phyloP scores from a whole-genome alignment of 2,888 invertebrate species.

The Ecliptopera silaceata region DNA sequence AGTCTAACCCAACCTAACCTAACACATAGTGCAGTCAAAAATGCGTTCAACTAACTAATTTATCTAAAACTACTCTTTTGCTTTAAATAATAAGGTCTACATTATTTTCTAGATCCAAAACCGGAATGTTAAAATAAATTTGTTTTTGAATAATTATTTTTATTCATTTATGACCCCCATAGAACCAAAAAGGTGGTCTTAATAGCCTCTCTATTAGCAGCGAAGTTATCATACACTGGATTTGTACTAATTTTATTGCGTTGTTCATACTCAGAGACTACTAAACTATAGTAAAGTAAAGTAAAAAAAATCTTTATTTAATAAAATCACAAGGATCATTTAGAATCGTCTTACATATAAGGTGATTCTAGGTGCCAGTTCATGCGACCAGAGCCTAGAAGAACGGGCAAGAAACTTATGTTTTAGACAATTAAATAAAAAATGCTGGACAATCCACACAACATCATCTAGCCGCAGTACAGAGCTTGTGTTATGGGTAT shows the following conservation, averaged over 20 bases:
- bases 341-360: too few species aligned
- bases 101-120: conserved; percentile 7
- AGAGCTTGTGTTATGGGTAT: too few species aligned
- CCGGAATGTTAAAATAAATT: conserved; percentile 38
- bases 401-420: too few species aligned
- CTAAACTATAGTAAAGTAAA: too few species aligned
- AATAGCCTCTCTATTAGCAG: conserved; percentile 65
- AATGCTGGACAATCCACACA: too few species aligned
- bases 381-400: too few species aligned
- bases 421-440: too few species aligned
- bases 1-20: conserved; percentile 34
- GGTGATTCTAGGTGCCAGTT: too few species aligned
- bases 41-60: conserved; percentile 19
- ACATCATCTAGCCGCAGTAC: too few species aligned
- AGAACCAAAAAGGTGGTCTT: conserved; percentile 67
- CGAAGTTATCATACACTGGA: conserved; percentile 51
- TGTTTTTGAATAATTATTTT: conserved; percentile 68
- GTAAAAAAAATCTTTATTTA: too few species aligned
- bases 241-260: conserved; percentile 67
- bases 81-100: conserved; percentile 25
- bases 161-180: conserved; percentile 74
- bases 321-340: too few species aligned
- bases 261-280: conserved; percentile 10
- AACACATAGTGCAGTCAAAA: conserved; percentile 40
- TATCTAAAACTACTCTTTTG: conserved; percentile 40